Base-by-base conservation (phyloP, 1,140 invertebrate genomes). In the Bombus consobrinus region DNA sequence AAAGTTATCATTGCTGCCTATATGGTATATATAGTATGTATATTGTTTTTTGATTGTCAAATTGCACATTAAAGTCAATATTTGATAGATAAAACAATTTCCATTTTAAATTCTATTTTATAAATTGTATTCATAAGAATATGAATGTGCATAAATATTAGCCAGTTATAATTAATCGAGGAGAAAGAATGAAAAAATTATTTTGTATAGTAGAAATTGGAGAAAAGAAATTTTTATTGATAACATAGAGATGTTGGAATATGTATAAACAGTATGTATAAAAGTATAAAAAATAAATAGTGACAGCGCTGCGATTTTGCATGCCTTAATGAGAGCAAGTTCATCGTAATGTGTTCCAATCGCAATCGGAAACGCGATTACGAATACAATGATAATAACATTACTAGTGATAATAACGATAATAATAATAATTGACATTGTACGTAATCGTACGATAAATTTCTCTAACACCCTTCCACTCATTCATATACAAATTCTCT, bases 261-360 rank as follows among this genome's bases (percentile, higher is more conserved):
- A 88, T 22, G 79, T 81, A 85, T 87, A 90, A 89, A 89, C 59
- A 77, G 76, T 86, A 81, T 88, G 88, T 93, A 93, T 91, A 93
- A 91, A 92, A 92, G 89, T 93, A 92, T 92, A 93, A 92, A 93
- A 92, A 93, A 92, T 91, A 93, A 93, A 90, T 92, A 91, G 80
- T 81, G 73, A 86, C 79, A 62, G 81, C 83, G 76, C 62, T 68
- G 72, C 84, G 43, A 82, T 53, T 88, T 75, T 78, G 74, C 37
- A 76, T 85, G 87, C 77, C 71, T 87, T 77, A 77, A 39, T 81
- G 77, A 81, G 79, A 88, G 75, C 39, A 72, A 90, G 75, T 87
- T 34, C 53, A 72, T 84, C 64, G 41, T 68, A 69, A 88, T 15
- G 79, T 32, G 37, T 34, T 72, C 32, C 69, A 69, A 43, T 72